Evolutionary conservation across 2,113 vertebrate genomes (phyloP), one percentile per base, ranked within the genome.

Genomic region (Martes martes): DNA sequence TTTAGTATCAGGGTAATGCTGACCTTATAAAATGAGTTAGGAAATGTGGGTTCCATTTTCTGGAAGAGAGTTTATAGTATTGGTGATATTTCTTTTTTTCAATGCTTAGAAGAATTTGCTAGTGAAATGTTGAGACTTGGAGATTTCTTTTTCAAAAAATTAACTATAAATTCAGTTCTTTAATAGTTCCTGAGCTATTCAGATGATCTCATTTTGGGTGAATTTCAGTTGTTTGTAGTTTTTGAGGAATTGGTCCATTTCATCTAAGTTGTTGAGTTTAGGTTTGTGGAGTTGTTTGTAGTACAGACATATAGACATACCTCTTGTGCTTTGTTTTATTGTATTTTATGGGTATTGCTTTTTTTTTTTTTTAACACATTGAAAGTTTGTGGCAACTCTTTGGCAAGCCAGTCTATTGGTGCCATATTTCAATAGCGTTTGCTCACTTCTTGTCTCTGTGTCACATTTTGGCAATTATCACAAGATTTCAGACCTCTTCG

Each of bases 101-200:
- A 33, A 0, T 55, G 13, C 55, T 55, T 74, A n/a, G 33, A 50
- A 81, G 63, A 89, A 82, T 94, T 81, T 89, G 39, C 3, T 50
- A 81, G 33, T 94, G 61, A 88, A 80, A 36, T 18, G 4, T 88
- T 57, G 39, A 59, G 63, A 33, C 74, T 39, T 88, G 31, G 65
- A 89, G 52, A 82, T 87, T 82, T 74, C 42, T 83, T 89, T 94
- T 83, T 83, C 33, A 61, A 73, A 89, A 82, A n/a, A 13, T 95
- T 74, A 83, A 42, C 45, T 83, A 18, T 81, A 39, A 94, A 18
- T 74, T 94, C 24, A 73, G 1, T 89, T 89, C 28, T 63, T 65
- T 63, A 74, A 4, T 55, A 73, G 67, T 63, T 76, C 52, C 14
- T 33, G 18, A 21, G n/a, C 26, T 83, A 2, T 52, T 76, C 33